Conservation (phyloP, 2,113 vertebrate genomes). For the Herpetotheres cachinnans region DNA sequence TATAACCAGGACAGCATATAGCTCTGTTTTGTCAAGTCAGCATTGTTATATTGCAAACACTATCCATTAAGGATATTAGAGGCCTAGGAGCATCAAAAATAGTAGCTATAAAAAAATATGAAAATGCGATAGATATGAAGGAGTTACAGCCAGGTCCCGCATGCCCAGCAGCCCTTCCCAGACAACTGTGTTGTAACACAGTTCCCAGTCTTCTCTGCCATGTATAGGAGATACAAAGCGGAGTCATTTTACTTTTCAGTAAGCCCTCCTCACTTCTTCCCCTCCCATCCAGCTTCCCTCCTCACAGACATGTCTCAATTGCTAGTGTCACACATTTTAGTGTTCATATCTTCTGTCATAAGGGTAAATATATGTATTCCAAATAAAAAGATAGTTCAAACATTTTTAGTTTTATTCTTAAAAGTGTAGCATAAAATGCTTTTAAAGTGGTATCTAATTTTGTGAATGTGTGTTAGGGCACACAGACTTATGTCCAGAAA, state of each 20-base stretch:
- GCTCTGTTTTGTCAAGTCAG: not conserved
- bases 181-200: not conserved
- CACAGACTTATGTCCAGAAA: not conserved
- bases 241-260: not conserved
- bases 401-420: not conserved
- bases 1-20: not conserved
- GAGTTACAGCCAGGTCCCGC: not conserved
- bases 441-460: not conserved
- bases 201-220: not conserved
- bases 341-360: not conserved
- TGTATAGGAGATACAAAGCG: not conserved
- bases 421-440: not conserved
- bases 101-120: not conserved
- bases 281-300: not conserved
- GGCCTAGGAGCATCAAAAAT: not conserved
- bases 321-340: not conserved
- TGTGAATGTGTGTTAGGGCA: not conserved
- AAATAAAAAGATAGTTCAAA: not conserved
- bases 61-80: too few relatives aligned
- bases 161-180: accelerated
- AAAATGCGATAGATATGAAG: not conserved
- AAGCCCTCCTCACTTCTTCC: not conserved
- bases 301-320: not conserved
- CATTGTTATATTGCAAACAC: not conserved
- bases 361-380: not conserved